Conservation (phyloP, 2,797 vertebrate species). For the Cercopithecus petaurista region DNA sequence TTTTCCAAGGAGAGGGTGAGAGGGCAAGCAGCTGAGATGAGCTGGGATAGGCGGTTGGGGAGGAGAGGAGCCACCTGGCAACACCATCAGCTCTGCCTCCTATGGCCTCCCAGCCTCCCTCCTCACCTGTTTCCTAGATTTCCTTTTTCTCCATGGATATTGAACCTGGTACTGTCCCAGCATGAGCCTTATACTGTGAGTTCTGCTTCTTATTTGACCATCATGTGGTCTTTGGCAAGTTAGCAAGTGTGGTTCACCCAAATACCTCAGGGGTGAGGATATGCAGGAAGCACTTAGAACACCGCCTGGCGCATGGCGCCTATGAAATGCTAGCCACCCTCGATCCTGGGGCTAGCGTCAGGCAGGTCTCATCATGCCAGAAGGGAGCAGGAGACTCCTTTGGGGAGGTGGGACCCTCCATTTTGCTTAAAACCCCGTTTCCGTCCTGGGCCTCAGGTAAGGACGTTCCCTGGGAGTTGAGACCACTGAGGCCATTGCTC, state of each 20-base stretch:
- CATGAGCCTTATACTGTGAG: not conserved
- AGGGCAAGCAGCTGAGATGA: not conserved
- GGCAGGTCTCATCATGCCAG: not conserved
- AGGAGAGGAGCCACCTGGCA: not conserved
- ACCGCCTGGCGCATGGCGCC: accelerated
- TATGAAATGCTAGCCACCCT: not conserved
- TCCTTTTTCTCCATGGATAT: not conserved
- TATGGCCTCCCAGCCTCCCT: not conserved
- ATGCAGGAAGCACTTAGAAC: not conserved
- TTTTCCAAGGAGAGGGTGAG: not conserved
- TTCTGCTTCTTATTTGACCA: not conserved
- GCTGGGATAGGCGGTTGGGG: not conserved
- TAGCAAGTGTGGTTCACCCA: not conserved
- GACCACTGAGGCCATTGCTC: not conserved
- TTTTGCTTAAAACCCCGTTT: not conserved
- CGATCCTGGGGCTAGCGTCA: too few relatives aligned
- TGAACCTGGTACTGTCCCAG: not conserved
- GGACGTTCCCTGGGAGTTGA: not conserved
- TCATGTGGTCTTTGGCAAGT: not conserved
- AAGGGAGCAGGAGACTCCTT: not conserved
- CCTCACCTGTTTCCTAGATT: not conserved
- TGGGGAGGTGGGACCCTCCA: not conserved
- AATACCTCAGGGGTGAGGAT: not conserved
- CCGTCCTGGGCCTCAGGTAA: not conserved
- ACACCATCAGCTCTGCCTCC: not conserved